These are phyloP conservation scores for Chaetodon trifascialis DNA, from an alignment of 2,113 vertebrate species.

Conservation along the genomic window DNA sequence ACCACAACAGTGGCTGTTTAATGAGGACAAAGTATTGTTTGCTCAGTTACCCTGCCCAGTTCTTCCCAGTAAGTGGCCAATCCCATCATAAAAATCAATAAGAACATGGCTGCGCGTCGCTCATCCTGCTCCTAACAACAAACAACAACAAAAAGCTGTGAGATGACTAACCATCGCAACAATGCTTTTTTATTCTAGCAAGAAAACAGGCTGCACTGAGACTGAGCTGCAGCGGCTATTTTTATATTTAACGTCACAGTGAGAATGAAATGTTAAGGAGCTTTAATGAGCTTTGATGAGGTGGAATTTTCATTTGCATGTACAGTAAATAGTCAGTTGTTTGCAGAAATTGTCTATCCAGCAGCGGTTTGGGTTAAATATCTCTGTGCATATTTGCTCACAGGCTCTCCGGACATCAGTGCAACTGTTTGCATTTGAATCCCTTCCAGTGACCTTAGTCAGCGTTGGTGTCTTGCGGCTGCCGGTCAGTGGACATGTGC, in stretches of 20 bases:
- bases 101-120: slow-evolving; percentile 1
- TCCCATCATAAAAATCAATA: slow-evolving; percentile 29
- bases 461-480: slow-evolving; percentile 57
- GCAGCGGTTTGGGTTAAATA: not conserved
- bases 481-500: slow-evolving; percentile 45
- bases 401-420: slow-evolving; percentile 2
- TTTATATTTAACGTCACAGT: not conserved
- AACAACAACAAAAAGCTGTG: slow-evolving; percentile 3
- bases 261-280: not conserved
- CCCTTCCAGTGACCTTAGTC: slow-evolving; percentile 49
- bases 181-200: not conserved
- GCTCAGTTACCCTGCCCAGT: not conserved
- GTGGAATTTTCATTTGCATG: not conserved
- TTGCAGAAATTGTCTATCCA: not conserved
- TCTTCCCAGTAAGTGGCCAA: not conserved
- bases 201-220: not conserved
- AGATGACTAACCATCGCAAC: slow-evolving; percentile 7
- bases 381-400: not conserved
- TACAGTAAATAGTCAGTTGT: not conserved
- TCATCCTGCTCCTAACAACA: not conserved
- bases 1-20: slow-evolving; percentile 21
- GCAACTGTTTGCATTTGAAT: slow-evolving; percentile 39
- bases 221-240: not conserved
- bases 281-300: slow-evolving; percentile 14
- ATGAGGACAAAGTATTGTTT: slow-evolving; percentile 13